Conservation (phyloP, 2,888 invertebrate genomes). For the Cataglyphis altisquamis region DNA sequence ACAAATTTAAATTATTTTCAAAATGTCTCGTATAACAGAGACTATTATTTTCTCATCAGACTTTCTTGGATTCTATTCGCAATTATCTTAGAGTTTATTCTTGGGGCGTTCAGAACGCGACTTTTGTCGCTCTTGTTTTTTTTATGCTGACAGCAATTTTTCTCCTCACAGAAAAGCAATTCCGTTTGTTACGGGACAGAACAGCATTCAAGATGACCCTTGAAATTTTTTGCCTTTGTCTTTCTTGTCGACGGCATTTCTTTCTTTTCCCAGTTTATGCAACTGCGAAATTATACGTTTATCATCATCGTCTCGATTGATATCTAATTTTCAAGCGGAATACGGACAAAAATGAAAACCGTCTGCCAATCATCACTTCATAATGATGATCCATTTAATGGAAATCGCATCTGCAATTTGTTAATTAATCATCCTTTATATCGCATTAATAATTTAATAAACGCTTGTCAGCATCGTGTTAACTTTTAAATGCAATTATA, state of each 20-base stretch:
- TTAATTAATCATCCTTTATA: slow-evolving; percentile 37
- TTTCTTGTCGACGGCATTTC: slow-evolving; percentile 19
- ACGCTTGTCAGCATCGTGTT: slow-evolving; percentile 6
- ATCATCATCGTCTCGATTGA: slow-evolving; percentile 45
- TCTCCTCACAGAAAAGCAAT: slow-evolving; percentile 60
- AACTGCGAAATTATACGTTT: slow-evolving; percentile 50
- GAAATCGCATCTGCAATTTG: slow-evolving; percentile 6
- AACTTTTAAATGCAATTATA: slow-evolving; percentile 30
- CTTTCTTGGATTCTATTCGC: background rate
- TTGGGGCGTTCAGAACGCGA: background rate
- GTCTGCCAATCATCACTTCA: slow-evolving; percentile 18
- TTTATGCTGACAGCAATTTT: slow-evolving; percentile 21
- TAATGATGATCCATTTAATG: slow-evolving; percentile 16
- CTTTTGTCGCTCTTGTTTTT: background rate
- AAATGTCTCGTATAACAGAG: background rate
- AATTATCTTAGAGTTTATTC: background rate
- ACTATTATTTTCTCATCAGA: background rate
- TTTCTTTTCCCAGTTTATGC: slow-evolving; percentile 39
- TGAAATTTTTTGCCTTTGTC: slow-evolving; percentile 70
- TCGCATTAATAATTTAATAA: slow-evolving; percentile 24
- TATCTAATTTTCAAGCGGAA: slow-evolving; percentile 16
- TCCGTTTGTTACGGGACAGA: slow-evolving; percentile 60
- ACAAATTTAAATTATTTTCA: background rate
- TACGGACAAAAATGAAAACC: slow-evolving; percentile 27
- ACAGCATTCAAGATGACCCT: slow-evolving; percentile 60